phyloP scores from a whole-genome alignment of 2,113 vertebrate species.

The Phalacrocorax aristotelis region DNA sequence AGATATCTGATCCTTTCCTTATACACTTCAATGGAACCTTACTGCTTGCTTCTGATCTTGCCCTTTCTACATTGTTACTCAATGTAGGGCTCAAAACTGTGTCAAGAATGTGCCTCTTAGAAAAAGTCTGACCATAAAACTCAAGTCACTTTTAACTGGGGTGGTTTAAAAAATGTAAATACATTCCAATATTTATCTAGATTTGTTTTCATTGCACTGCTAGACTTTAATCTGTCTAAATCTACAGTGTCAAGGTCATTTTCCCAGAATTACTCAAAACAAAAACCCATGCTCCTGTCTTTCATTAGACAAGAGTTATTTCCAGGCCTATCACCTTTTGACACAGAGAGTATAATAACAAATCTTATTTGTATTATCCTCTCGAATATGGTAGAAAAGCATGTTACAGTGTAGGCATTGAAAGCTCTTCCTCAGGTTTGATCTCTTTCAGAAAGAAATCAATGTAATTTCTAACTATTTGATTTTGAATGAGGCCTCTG shows the following conservation, averaged over 20 bases:
- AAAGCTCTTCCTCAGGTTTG: neutral
- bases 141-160: neutral
- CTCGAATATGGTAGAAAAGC: neutral
- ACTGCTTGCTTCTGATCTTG: neutral
- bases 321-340: neutral
- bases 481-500: neutral
- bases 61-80: neutral
- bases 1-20: neutral
- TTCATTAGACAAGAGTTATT: neutral
- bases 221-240: neutral
- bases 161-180: neutral
- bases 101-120: neutral
- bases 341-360: neutral
- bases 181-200: neutral
- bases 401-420: neutral
- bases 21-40: neutral
- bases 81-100: neutral
- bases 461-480: neutral
- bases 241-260: neutral
- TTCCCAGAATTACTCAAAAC: neutral
- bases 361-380: neutral
- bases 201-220: neutral
- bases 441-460: neutral
- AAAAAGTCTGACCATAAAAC: neutral
- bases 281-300: neutral